phyloP scores from a whole-genome alignment of 2,797 vertebrate genomes.

The Pachyuromys duprasi region DNA sequence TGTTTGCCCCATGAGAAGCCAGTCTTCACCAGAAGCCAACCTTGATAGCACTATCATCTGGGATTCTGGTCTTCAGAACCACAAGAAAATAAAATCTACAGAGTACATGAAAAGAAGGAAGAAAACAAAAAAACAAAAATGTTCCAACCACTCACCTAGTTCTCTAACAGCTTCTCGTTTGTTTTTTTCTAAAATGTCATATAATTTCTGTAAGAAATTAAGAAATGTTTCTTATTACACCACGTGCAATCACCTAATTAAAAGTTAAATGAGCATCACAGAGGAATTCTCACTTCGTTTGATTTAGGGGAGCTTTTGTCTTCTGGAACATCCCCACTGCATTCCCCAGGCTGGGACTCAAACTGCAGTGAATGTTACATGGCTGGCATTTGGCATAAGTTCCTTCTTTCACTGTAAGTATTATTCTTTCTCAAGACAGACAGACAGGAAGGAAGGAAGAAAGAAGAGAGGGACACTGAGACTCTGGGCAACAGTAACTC shows the following conservation, averaged over 20 bases:
- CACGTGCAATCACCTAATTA: not conserved
- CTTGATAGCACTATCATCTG: not conserved
- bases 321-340: not conserved
- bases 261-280: not conserved
- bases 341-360: not conserved
- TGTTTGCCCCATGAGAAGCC: not conserved
- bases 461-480: not conserved
- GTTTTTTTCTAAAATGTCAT: constrained; percentile 79
- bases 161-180: constrained; percentile 71
- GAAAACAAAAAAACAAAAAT: not conserved
- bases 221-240: not conserved
- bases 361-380: not conserved
- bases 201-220: constrained; percentile 74
- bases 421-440: not conserved
- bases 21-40: not conserved
- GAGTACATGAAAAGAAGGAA: not conserved
- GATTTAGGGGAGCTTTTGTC: not conserved
- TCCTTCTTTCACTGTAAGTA: not conserved
- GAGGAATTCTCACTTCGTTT: not conserved
- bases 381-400: not conserved
- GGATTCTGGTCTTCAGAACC: not conserved
- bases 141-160: constrained; percentile 65
- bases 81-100: not conserved
- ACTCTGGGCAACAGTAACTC: not conserved
- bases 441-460: accelerated